phyloP scores from a whole-genome alignment of 2,797 vertebrate species.

The Pteropus rufus region DNA sequence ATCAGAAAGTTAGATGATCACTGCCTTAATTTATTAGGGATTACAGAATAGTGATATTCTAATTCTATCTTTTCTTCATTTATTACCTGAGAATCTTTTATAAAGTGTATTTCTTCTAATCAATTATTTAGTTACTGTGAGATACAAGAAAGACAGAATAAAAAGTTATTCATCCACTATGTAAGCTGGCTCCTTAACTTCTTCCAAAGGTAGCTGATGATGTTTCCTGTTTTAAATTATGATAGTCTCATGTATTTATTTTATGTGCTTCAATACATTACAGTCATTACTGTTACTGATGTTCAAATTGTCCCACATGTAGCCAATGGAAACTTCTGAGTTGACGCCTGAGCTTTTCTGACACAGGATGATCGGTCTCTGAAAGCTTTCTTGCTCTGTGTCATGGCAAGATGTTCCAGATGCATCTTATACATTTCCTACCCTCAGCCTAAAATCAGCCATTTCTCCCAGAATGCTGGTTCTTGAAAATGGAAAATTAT shows the following conservation, averaged over 20 bases:
- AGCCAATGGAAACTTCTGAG: not conserved
- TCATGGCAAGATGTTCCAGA: not conserved
- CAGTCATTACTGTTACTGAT: not conserved
- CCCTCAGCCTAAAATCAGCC: not conserved
- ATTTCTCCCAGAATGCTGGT: not conserved
- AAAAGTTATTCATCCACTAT: not conserved
- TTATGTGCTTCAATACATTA: not conserved
- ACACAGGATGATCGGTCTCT: not conserved
- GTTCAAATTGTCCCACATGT: not conserved
- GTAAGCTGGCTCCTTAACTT: not conserved
- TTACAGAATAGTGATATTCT: not conserved
- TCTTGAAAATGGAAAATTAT: not conserved
- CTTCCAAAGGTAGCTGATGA: not conserved
- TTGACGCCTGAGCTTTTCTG: not conserved
- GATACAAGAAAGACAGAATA: not conserved
- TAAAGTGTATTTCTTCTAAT: not conserved
- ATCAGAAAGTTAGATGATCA: not conserved
- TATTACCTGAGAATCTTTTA: not conserved
- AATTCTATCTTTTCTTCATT: not conserved
- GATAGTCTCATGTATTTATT: not conserved
- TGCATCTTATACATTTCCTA: not conserved
- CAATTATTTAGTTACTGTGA: constrained; percentile 10
- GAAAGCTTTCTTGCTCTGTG: not conserved
- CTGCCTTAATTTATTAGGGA: not conserved
- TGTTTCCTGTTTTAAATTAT: not conserved